These are phyloP conservation scores for Rousettus leschenaultii DNA, from an alignment of 2,113 vertebrate species.

Conservation along the genomic window DNA sequence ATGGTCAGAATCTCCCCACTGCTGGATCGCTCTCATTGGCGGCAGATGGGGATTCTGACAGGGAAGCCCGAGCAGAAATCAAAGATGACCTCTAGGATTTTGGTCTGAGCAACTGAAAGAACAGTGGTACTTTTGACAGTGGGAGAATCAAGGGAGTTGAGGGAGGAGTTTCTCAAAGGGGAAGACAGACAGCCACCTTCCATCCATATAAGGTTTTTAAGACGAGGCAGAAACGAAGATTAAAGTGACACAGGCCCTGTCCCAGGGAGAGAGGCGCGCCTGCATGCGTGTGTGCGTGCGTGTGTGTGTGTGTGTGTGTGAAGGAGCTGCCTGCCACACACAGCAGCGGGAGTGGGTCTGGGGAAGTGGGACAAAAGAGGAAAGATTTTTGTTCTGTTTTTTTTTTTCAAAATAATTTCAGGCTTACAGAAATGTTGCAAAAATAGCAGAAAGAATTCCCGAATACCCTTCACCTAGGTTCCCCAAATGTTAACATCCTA, in stretches of 20 bases:
- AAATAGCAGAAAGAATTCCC: conserved; percentile 16
- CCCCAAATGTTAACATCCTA: background rate
- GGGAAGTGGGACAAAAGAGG: background rate
- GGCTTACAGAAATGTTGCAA: background rate
- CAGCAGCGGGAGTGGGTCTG: background rate
- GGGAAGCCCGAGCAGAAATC: background rate
- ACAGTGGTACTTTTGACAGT: background rate
- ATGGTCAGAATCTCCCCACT: background rate
- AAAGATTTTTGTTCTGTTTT: background rate
- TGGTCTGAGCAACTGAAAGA: background rate
- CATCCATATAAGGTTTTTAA: background rate
- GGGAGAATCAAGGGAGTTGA: background rate
- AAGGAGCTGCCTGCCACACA: background rate
- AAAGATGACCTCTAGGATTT: background rate
- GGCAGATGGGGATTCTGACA: background rate
- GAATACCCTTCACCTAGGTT: background rate
- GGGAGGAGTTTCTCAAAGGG: background rate
- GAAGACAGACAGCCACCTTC: background rate
- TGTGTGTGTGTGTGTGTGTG: no score
- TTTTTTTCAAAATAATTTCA: conserved; percentile 34
- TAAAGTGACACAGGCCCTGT: background rate
- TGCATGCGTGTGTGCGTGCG: no score
- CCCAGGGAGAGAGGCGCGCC: background rate
- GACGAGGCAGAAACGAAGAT: background rate
- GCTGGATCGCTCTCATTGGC: background rate